Percentiles rank a stretch among this genome's conserved stretches.
phyloP scores from a whole-genome alignment of 2,888 invertebrate genomes.

The Pardosa pseudoannulata region DNA sequence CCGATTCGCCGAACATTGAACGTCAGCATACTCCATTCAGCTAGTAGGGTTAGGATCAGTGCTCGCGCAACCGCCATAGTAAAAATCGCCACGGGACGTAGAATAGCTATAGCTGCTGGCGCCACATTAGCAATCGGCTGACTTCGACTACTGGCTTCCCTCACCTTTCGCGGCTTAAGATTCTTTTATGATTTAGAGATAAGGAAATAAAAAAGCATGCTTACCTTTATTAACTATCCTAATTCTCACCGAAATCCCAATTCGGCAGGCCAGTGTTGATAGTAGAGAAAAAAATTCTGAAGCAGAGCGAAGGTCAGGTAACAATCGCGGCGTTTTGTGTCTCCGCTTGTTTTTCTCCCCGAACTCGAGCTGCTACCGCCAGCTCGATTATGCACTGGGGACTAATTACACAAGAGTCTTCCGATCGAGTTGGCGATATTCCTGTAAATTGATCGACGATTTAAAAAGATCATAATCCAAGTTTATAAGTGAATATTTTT shows the following conservation, averaged over 20 bases:
- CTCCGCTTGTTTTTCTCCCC: slow-evolving; percentile 57
- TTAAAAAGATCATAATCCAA: slow-evolving; percentile 51
- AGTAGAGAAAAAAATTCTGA: slow-evolving; percentile 25
- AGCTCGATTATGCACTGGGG: slow-evolving; percentile 67
- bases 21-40: slow-evolving; percentile 69
- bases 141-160: slow-evolving; percentile 39
- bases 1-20: slow-evolving; percentile 71
- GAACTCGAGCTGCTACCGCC: slow-evolving; percentile 54
- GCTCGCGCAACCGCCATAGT: slow-evolving; percentile 72
- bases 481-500: background rate
- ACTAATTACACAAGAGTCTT: slow-evolving; percentile 65
- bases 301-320: slow-evolving; percentile 59
- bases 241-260: slow-evolving; percentile 16
- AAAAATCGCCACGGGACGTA: slow-evolving; percentile 66
- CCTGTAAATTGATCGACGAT: slow-evolving; percentile 64
- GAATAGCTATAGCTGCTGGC: slow-evolving; percentile 55
- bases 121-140: slow-evolving; percentile 48
- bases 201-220: slow-evolving; percentile 24
- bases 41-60: slow-evolving; percentile 67
- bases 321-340: slow-evolving; percentile 59
- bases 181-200: slow-evolving; percentile 25
- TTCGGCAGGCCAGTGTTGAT: slow-evolving; percentile 18
- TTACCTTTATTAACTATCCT: slow-evolving; percentile 56
- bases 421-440: slow-evolving; percentile 69
- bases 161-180: slow-evolving; percentile 31